Evolutionary conservation across 2,888 invertebrate species (phyloP), one percentile per base, ranked within the genome.

Genomic region (Seladonia tumulorum): DNA sequence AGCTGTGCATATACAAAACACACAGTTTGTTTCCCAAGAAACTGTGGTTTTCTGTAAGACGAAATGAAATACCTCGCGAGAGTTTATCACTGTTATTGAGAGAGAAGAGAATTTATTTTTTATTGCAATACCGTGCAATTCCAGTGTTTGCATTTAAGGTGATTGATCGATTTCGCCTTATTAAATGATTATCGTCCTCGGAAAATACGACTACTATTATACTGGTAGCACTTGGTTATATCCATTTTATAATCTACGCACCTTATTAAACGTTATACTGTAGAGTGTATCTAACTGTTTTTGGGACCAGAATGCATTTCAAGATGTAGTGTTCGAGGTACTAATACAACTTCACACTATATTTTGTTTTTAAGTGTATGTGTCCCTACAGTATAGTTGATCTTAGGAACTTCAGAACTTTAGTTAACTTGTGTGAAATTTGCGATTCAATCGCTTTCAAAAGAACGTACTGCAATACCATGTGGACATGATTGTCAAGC

Each of bases 31-130:
- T 53, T 60, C 18, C 63, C n/a, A 68, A 76, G 82, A 70, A 83
- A 57, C 72, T 68, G 71, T 71, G 25, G 75, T 86, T 86, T 87
- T 42, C 70, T 82, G 25, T 45, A 53, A 42, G 22, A 45, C 82
- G 76, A 60, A 76, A 75, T 73, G 70, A 77, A 87, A 68, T 85
- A 79, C 78, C 81, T 84, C 74, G 71, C 79, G 71, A 93, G 91
- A 91, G 89, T 92, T 90, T 91, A 91, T 89, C 88, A 90, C 86
- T 92, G 92, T 92, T 92, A 76, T 77, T 71, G 82, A 73, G 60
- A 79, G 71, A 63, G 79, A 79, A 79, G 77, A 79, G 85, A 86
- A 81, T 89, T 92, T 92, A 92, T 90, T 91, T 92, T 92, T 86
- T 70, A 85, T 68, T 47, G 81, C 60, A 73, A 39, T 68, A 76